Conservation (phyloP, 2,888 invertebrate genomes). For the Archips crataeganus region DNA sequence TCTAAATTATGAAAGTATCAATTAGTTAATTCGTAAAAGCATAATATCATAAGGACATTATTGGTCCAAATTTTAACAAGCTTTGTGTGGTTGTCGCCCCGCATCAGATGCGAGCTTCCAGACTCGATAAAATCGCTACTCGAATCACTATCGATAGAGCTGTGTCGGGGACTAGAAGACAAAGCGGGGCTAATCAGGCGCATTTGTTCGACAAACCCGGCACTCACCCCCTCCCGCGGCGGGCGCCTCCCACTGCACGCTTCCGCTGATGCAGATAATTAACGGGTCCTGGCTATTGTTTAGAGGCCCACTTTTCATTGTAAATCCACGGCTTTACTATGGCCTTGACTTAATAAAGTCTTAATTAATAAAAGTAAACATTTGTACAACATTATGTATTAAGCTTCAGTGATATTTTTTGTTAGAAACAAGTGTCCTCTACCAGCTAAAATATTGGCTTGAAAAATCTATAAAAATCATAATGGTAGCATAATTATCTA, state of each 20-base stretch:
- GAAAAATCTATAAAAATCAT: too few species aligned
- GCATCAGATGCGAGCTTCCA: constrained; percentile 40
- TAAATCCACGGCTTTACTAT: constrained; percentile 27
- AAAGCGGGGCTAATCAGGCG: constrained; percentile 80
- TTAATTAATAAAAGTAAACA: not conserved
- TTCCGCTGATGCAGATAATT: constrained; percentile 71
- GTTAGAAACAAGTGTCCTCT: too few species aligned
- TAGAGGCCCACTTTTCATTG: constrained; percentile 46
- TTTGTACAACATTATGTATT: too few species aligned
- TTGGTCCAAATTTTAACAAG: constrained; percentile 30
- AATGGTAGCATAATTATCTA: too few species aligned
- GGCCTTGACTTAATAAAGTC: not conserved
- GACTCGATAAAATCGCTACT: constrained; percentile 45
- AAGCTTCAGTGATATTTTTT: too few species aligned
- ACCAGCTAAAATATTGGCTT: too few species aligned
- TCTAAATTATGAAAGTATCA: not conserved
- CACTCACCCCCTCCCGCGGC: constrained; percentile 47
- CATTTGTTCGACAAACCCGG: constrained; percentile 79
- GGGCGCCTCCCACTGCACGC: constrained; percentile 44
- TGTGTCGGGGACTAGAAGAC: constrained; percentile 56
- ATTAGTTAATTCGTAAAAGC: not conserved
- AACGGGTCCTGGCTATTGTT: constrained; percentile 66
- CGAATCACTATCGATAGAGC: constrained; percentile 46
- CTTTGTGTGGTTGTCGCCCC: constrained; percentile 29
- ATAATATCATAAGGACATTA: constrained; percentile 16